A percentile compares a stretch with the other conserved stretches of the same genome.
phyloP scores from a whole-genome alignment of 1,140 invertebrate species.

The Araneus ventricosus region DNA sequence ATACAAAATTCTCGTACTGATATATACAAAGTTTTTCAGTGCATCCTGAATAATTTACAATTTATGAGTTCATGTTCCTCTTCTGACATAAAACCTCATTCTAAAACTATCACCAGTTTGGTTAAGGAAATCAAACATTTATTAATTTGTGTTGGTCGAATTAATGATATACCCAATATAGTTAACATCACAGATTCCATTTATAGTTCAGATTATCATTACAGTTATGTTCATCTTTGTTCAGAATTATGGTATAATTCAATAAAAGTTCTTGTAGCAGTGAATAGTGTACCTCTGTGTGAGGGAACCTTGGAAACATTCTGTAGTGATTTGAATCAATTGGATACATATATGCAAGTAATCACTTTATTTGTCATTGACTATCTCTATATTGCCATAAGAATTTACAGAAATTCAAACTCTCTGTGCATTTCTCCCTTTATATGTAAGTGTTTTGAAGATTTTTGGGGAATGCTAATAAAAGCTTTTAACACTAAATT shows the following conservation, averaged over 20 bases:
- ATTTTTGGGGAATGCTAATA: conserved; percentile 57
- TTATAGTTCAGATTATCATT: conserved; percentile 29
- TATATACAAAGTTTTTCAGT: not conserved
- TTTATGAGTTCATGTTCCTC: not conserved
- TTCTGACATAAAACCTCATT: not conserved
- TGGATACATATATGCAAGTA: conserved; percentile 44
- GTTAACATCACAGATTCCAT: conserved; percentile 16
- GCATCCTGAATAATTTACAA: not conserved
- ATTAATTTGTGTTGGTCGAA: conserved; percentile 50
- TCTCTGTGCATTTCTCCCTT: conserved; percentile 14
- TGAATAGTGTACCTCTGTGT: not conserved
- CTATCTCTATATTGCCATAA: conserved; percentile 1
- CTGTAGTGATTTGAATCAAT: conserved; percentile 17
- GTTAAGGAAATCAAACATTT: conserved; percentile 52
- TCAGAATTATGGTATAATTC: conserved; percentile 59
- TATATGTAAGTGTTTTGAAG: conserved; percentile 47
- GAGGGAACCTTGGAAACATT: conserved; percentile 8
- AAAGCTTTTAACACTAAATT: conserved; percentile 21
- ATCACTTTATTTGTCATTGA: not conserved
- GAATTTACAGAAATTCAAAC: not conserved
- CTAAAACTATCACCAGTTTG: not conserved
- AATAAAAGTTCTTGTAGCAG: not conserved
- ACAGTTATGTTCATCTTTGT: conserved; percentile 53
- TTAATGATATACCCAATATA: conserved; percentile 3
- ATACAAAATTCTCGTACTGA: not conserved